Conservation (phyloP, 2,797 vertebrate genomes). For the Acanthiza pusilla region DNA sequence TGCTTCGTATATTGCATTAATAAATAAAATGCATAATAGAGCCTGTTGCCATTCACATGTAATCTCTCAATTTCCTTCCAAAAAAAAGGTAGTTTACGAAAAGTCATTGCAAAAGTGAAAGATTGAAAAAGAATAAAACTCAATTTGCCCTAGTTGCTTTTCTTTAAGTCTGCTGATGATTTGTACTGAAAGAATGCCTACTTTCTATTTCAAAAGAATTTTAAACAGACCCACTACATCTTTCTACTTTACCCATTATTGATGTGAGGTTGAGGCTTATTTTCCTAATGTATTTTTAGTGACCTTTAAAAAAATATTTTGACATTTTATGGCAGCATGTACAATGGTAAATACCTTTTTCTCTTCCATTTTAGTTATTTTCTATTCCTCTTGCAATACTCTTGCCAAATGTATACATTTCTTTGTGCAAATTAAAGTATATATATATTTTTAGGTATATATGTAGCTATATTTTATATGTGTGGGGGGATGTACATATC, state of each 20-base stretch:
- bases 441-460: neutral
- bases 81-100: neutral
- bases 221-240: neutral
- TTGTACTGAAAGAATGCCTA: neutral
- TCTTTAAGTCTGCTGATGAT: neutral
- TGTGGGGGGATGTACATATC: neutral
- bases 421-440: neutral
- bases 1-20: neutral
- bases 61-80: neutral
- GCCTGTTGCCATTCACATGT: neutral
- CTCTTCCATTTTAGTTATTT: neutral
- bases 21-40: neutral
- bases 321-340: neutral
- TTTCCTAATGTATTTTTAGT: neutral
- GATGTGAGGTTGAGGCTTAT: neutral
- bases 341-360: neutral
- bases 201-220: neutral
- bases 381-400: neutral
- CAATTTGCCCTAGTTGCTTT: neutral
- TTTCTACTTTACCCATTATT: neutral
- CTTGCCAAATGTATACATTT: neutral
- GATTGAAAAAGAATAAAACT: neutral
- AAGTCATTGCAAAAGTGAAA: neutral
- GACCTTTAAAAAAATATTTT: neutral
- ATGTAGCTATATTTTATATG: neutral